A percentile compares a stretch with the other conserved stretches of the same genome.
Conservation (phyloP, 2,113 vertebrate species). For the Pyxicephalus adspersus region DNA sequence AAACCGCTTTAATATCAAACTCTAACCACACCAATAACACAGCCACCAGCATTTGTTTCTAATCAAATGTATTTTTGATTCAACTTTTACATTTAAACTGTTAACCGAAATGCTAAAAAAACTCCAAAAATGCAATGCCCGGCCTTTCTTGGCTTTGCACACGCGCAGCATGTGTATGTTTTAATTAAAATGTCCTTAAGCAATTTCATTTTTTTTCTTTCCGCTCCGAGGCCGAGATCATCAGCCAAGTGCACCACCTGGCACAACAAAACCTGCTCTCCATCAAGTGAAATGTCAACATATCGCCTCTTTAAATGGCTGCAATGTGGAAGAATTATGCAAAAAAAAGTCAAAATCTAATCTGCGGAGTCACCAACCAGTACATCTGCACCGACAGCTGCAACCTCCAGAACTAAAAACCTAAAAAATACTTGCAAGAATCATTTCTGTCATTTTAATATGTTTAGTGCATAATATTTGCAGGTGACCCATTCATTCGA, state of each 20-base stretch:
- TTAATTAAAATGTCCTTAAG: conserved; percentile 56
- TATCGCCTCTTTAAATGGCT: conserved; percentile 28
- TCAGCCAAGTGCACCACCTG: conserved; percentile 43
- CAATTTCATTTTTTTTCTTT: conserved; percentile 45
- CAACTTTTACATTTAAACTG: conserved; percentile 10
- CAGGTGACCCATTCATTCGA: too few relatives aligned
- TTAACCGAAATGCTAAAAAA: conserved; percentile 24
- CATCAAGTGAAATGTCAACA: conserved; percentile 23
- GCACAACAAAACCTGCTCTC: conserved; percentile 47
- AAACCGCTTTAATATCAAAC: too few relatives aligned
- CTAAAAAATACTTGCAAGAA: too few relatives aligned
- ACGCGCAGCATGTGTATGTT: conserved; percentile 23
- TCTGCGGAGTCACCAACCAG: conserved; percentile 41
- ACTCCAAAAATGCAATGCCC: not conserved
- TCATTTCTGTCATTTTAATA: too few relatives aligned
- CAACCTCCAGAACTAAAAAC: conserved; percentile 46
- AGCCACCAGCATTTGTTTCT: conserved; percentile 16
- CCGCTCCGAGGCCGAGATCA: conserved; percentile 44
- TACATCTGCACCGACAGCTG: conserved; percentile 51
- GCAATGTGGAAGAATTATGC: conserved; percentile 50
- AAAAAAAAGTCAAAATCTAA: conserved; percentile 48
- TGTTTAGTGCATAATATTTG: too few relatives aligned
- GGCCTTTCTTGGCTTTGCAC: conserved; percentile 35
- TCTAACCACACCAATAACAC: not conserved
- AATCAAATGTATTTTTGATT: conserved; percentile 35